Evolutionary conservation across 2,797 vertebrate species (phyloP), one percentile per base, ranked within the genome.

Genomic region (Champsocephalus gunnari): DNA sequence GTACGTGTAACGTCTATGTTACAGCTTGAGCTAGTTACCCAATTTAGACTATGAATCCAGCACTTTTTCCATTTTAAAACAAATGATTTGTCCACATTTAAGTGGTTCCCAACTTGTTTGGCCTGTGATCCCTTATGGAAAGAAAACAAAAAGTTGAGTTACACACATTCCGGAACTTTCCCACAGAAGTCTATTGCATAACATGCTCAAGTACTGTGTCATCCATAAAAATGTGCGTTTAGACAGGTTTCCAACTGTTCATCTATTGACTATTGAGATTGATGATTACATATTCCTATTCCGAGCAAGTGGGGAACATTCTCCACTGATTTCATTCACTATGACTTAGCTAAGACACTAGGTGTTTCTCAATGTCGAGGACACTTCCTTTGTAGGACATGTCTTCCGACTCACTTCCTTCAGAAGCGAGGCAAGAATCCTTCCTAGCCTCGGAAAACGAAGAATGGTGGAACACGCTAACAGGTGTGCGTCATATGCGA

Each of bases 341-440:
- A 32, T 61, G 59, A 38, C 54, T 64, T 59, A 10, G 53, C 60
- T 43, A 55, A 76, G 58, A 67, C 44, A 61, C 28, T 75, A 4
- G 4, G 28, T 28, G 28, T 28, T 28, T 28, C 28, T 28, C 28
- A 28, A 28, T 28, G 28, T 28, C 28, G 28, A 28, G 28, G 28
- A 28, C 3, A 4, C 28, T 28, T 28, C 28, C 28, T 28, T 28
- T 1, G 28, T 28, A 28, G 28, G 28, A 28, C 28, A 28, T 28
- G 28, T 28, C 28, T 28, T 28, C 28, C 28, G 28, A 28, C 4
- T 28, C 28, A 28, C 28, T 28, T 28, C 28, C 28, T 28, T 28
- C 28, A 28, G 28, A 28, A 28, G 28, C 28, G 28, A 28, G 28
- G 28, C 28, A 28, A 28, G 28, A 28, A 28, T 28, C 28, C 28